Evolutionary conservation across 2,888 invertebrate genomes (phyloP).

Genomic region (Protophormia terraenovae): DNA sequence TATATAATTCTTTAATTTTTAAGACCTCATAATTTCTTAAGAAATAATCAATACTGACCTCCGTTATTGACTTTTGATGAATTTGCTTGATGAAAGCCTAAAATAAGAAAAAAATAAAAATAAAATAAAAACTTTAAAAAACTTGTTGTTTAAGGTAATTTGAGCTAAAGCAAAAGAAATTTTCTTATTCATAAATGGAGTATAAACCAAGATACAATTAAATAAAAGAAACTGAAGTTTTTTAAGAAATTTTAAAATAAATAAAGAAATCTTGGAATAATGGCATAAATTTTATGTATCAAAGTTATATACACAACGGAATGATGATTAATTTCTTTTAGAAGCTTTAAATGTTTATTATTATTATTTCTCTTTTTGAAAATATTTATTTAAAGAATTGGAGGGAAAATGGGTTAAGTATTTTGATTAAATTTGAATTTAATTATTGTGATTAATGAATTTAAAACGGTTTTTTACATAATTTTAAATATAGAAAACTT

Average conservation of each 20-base stretch:
- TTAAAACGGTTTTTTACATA: too few relatives aligned
- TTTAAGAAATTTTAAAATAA: neutral
- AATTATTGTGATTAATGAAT: too few relatives aligned
- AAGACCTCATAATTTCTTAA: slow-evolving; percentile 47
- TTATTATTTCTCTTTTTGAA: too few relatives aligned
- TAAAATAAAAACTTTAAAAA: neutral
- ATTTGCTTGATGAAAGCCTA: slow-evolving; percentile 41
- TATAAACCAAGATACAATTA: neutral
- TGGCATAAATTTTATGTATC: neutral
- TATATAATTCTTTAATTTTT: slow-evolving; percentile 50
- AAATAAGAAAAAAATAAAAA: too few relatives aligned
- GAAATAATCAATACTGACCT: slow-evolving; percentile 60
- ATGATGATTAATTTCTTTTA: too few relatives aligned
- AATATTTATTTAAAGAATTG: too few relatives aligned
- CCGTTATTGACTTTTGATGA: slow-evolving; percentile 58
- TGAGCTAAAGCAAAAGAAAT: neutral
- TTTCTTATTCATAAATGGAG: neutral
- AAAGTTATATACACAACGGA: too few relatives aligned
- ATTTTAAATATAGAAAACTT: too few relatives aligned
- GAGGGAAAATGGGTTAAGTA: neutral
- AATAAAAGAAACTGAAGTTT: neutral
- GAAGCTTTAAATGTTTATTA: too few relatives aligned
- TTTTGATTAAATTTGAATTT: too few relatives aligned
- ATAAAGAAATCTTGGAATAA: neutral
- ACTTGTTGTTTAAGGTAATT: slow-evolving; percentile 37